Base-by-base conservation (phyloP, 2,797 vertebrate species). In the Pseudochirops corinnae region DNA sequence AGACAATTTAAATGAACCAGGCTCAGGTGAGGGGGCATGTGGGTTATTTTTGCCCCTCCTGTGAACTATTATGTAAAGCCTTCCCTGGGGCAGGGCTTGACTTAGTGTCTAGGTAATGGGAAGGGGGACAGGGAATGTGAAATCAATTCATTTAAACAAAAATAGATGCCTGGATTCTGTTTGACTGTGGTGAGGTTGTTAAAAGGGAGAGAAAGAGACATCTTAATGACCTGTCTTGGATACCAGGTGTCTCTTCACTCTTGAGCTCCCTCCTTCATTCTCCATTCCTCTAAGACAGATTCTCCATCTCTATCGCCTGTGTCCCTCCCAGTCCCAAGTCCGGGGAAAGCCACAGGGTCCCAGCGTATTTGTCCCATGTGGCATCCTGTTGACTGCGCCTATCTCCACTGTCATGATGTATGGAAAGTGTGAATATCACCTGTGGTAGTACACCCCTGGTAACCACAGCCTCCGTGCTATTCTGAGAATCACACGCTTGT, bases 401-500 rank as follows among this genome's bases (percentile, higher is more conserved):
- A 9, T 46, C 74, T 50, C 39, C 21, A 5, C n/a, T 87, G 74
- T 87, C 39, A 87, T 50, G 6, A 24, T 26, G 9, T 87, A 39
- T 87, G 74, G 74, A 87, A 87, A 87, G 74, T 87, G 74, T 87
- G 74, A 87, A 87, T 39, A 87, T 93, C 50, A 33, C 87, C 87
- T 82, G n/a, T 91, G 95, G 74, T 92, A 60, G 56, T 62, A 92
- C 1, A 18, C 18, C n/a, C 46, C 52, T 87, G 87, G 67, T 60
- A 95, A 94, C 93, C 33, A 0, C 87, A 92, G 39, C 82, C 52
- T 46, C 39, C 67, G 91, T 96, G 74, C 31, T 26, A 87, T 94
- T 93, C 90, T 93, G 93, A 96, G 95, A 93, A 55, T 31, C 52
- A 50, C n/a, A 93, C 21, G 5, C 90, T 74, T 95, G 90, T 92